These are phyloP conservation scores for Drosophila tristis DNA, from an alignment of 1,140 invertebrate species.

Conservation along the genomic window DNA sequence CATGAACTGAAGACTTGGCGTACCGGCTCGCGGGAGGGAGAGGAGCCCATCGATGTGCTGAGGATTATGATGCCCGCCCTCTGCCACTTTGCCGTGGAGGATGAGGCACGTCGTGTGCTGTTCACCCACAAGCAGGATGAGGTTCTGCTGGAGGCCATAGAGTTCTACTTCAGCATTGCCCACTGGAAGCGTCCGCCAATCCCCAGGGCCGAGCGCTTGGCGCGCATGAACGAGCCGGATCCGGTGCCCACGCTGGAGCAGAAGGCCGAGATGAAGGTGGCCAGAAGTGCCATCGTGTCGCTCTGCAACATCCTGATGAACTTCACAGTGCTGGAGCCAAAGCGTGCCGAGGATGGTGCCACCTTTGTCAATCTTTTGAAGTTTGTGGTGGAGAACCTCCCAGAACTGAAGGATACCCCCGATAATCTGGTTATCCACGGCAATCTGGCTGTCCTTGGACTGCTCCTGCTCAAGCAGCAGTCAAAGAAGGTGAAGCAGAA, in stretches of 20 bases:
- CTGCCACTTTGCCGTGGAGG: constrained; percentile 95
- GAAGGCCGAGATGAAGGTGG: constrained; percentile 92
- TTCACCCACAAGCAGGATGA: constrained; percentile 92
- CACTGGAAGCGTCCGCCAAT: constrained; percentile 93
- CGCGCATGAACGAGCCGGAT: constrained; percentile 89
- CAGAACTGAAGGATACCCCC: constrained; percentile 91
- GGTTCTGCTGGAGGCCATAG: constrained; percentile 91
- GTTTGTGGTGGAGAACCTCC: constrained; percentile 94
- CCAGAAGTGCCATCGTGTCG: constrained; percentile 92
- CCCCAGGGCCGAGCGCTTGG: constrained; percentile 90
- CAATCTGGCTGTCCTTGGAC: constrained; percentile 92
- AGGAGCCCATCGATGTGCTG: constrained; percentile 89
- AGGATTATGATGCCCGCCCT: constrained; percentile 93
- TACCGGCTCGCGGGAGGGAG: constrained; percentile 86
- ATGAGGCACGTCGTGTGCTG: constrained; percentile 92
- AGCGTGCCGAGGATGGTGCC: constrained; percentile 90
- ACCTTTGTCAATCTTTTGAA: constrained; percentile 92
- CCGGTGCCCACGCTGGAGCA: constrained; percentile 89
- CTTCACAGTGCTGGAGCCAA: constrained; percentile 93
- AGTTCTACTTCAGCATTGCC: constrained; percentile 94
- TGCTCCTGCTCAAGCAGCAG: constrained; percentile 93
- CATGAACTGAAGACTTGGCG: constrained; percentile 87
- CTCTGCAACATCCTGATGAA: constrained; percentile 97
- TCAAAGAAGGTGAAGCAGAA: constrained; percentile 92
- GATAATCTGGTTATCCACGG: constrained; percentile 94